A percentile compares a stretch with the other conserved stretches of the same genome.
Conservation (phyloP, 2,113 vertebrate species). For the Astur gentilis region DNA sequence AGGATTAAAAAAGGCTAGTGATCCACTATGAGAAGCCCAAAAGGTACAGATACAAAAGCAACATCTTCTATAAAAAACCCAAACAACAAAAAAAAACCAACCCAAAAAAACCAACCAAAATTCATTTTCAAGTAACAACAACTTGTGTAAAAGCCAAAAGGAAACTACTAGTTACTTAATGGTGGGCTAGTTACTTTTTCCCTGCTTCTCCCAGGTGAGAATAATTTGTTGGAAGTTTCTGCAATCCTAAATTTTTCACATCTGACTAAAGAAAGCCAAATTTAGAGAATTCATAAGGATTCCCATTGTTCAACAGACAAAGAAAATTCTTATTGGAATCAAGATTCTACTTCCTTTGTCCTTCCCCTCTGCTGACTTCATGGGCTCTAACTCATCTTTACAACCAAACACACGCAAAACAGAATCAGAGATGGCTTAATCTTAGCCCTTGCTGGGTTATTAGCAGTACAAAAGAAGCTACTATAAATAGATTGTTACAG, state of each 20-base stretch:
- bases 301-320: conserved; percentile 10
- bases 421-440: conserved; percentile 41
- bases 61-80: neutral
- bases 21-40: neutral
- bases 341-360: conserved; percentile 51
- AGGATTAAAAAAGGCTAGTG: neutral
- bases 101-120: neutral
- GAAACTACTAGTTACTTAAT: neutral
- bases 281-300: conserved; percentile 27
- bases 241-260: neutral
- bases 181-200: neutral
- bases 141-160: neutral
- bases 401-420: neutral
- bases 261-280: conserved; percentile 7
- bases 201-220: neutral
- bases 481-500: conserved; percentile 56
- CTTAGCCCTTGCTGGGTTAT: conserved; percentile 13
- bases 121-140: neutral
- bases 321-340: conserved; percentile 50
- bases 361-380: conserved; percentile 61
- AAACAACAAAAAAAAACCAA: neutral
- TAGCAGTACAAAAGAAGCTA: conserved; percentile 43
- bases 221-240: neutral
- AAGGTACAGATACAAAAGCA: neutral
- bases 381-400: neutral